These are phyloP conservation scores for Zosterops pallidus DNA, from an alignment of 2,113 vertebrate genomes.

Conservation along the genomic window DNA sequence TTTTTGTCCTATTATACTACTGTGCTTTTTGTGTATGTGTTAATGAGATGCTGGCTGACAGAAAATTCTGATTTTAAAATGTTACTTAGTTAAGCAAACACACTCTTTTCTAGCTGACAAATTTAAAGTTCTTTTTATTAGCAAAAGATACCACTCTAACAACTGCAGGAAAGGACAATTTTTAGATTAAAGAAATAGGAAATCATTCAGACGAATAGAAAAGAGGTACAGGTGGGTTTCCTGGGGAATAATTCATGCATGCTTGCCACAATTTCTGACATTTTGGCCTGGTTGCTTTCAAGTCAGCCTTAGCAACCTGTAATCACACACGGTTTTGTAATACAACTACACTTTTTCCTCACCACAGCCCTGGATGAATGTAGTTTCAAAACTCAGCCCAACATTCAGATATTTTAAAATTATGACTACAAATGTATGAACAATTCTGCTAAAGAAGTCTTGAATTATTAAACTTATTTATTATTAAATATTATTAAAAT, in stretches of 20 bases:
- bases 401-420: background rate
- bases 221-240: background rate
- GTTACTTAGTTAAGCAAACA: background rate
- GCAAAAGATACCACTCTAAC: background rate
- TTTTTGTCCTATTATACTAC: background rate
- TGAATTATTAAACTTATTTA: background rate
- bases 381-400: background rate
- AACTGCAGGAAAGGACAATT: background rate
- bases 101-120: background rate
- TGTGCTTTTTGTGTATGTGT: background rate
- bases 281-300: background rate
- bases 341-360: background rate
- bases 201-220: background rate
- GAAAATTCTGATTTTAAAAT: background rate
- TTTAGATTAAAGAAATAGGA: constrained; percentile 7
- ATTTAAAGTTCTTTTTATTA: background rate
- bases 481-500: background rate
- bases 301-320: background rate
- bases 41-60: background rate
- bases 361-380: background rate
- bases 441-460: background rate
- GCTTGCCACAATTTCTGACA: background rate
- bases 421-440: background rate
- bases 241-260: background rate
- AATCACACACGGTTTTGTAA: background rate